phyloP scores from a whole-genome alignment of 2,113 vertebrate genomes.

The Pardalotus punctatus region DNA sequence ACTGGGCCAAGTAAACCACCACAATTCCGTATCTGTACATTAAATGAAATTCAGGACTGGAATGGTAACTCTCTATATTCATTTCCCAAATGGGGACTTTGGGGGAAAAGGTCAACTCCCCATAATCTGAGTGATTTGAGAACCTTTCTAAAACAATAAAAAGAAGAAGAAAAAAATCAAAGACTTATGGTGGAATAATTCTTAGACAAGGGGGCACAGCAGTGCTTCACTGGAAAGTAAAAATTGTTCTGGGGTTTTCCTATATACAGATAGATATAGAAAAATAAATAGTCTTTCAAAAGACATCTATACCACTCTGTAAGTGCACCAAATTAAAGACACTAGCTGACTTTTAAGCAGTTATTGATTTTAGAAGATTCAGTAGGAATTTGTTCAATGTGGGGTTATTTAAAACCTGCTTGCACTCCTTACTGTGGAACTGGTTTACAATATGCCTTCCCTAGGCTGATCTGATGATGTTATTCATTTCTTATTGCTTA shows the following conservation, averaged over 20 bases:
- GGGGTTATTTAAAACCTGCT: neutral
- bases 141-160: neutral
- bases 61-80: neutral
- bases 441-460: neutral
- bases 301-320: neutral
- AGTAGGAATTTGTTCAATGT: neutral
- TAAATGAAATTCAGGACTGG: neutral
- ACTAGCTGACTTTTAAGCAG: neutral
- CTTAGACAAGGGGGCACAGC: neutral
- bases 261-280: neutral
- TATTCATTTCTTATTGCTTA: neutral
- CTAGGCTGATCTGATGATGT: neutral
- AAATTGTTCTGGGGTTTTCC: neutral
- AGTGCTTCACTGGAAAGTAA: neutral
- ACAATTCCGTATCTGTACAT: neutral
- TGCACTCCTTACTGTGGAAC: neutral
- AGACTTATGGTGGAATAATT: neutral
- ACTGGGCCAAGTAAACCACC: too few relatives aligned
- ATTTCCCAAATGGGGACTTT: neutral
- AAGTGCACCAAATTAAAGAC: neutral
- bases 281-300: neutral
- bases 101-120: neutral
- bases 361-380: neutral
- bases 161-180: neutral
- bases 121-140: neutral